These are phyloP conservation scores for Hylyphantes graminicola DNA, from an alignment of 1,140 invertebrate species.

Conservation along the genomic window DNA sequence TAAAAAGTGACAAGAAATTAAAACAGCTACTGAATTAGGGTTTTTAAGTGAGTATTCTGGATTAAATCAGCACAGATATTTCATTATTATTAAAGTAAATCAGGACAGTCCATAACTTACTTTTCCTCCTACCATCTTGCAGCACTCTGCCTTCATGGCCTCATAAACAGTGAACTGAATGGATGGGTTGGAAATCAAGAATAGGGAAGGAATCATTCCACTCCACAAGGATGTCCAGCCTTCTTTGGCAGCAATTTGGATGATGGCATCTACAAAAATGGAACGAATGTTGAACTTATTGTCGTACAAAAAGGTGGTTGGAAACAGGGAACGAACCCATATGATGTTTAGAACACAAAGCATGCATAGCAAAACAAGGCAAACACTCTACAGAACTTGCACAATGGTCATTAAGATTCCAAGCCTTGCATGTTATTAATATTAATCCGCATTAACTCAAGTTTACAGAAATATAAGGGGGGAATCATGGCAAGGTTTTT, in stretches of 20 bases:
- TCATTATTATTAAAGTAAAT: constrained; percentile 1
- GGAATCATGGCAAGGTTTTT: too few relatives aligned
- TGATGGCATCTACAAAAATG: constrained; percentile 67
- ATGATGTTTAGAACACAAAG: not conserved
- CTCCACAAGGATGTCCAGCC: constrained; percentile 81
- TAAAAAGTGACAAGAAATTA: too few relatives aligned
- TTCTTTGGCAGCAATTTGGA: constrained; percentile 77
- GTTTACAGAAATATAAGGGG: too few relatives aligned
- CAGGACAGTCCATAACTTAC: not conserved
- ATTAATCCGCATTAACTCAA: too few relatives aligned
- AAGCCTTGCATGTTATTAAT: too few relatives aligned
- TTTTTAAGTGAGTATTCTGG: too few relatives aligned
- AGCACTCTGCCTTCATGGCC: constrained; percentile 76
- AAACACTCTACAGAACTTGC: not conserved
- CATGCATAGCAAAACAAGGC: not conserved
- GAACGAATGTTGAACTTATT: not conserved
- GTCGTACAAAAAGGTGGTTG: not conserved
- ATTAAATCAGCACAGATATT: not conserved
- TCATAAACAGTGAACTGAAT: constrained; percentile 94
- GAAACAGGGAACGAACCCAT: not conserved
- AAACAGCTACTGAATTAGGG: too few relatives aligned
- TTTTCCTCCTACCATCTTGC: constrained; percentile 13
- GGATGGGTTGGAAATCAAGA: constrained; percentile 87
- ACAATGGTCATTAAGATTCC: too few relatives aligned
- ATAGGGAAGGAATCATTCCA: constrained; percentile 82